Conservation (phyloP, 2,888 invertebrate genomes). For the Clunio marinus region DNA sequence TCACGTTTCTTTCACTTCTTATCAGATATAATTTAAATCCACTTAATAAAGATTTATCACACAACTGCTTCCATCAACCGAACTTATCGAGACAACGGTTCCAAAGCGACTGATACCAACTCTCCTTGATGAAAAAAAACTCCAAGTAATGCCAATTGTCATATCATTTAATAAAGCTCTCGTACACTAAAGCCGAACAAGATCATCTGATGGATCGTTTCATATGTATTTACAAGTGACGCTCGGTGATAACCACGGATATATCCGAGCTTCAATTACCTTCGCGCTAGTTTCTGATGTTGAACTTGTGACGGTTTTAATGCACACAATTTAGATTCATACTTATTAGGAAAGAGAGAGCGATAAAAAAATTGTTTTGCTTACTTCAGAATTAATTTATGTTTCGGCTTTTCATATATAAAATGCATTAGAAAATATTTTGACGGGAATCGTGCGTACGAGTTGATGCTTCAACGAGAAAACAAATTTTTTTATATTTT, state of each 20-base stretch:
- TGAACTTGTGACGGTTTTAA: not conserved
- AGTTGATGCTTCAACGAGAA: too few relatives aligned
- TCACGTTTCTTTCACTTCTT: not conserved
- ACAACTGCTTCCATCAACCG: not conserved
- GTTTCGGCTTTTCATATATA: too few relatives aligned
- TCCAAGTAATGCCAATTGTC: not conserved
- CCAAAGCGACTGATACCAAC: constrained; percentile 21
- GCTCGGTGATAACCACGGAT: not conserved
- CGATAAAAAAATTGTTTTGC: too few relatives aligned
- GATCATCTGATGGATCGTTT: too few relatives aligned
- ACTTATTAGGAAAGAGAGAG: too few relatives aligned
- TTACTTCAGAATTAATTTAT: too few relatives aligned
- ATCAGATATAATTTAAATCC: not conserved
- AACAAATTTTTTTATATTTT: too few relatives aligned
- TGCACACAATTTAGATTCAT: not conserved
- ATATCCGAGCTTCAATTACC: not conserved
- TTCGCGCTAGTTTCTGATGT: not conserved
- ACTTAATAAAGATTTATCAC: not conserved
- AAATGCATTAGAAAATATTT: too few relatives aligned
- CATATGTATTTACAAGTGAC: not conserved
- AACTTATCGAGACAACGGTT: constrained; percentile 5
- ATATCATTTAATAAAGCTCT: constrained; percentile 5
- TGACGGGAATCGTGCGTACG: too few relatives aligned
- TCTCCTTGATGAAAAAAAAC: constrained; percentile 19
- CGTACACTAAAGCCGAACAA: not conserved